These are phyloP conservation scores for Arrhamphus sclerolepis DNA, from an alignment of 2,797 vertebrate species.

Conservation along the genomic window DNA sequence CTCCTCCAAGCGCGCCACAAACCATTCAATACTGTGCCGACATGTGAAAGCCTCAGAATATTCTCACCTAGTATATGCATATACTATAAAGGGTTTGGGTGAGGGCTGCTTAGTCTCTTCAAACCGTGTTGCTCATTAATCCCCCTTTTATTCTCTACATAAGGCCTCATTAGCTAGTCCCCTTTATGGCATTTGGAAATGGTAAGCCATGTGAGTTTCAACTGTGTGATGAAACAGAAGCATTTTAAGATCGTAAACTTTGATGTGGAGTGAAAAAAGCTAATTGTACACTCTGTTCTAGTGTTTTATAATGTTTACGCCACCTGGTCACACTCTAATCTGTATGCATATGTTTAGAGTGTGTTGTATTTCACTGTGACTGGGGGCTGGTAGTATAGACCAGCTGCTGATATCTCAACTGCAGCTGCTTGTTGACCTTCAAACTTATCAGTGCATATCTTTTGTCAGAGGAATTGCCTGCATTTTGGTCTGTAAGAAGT, in stretches of 20 bases:
- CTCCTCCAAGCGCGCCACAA: slow-evolving; percentile 74
- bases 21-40: slow-evolving; percentile 77
- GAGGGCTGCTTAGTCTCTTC: slow-evolving; percentile 53
- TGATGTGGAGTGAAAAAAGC: slow-evolving; percentile 57
- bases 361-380: slow-evolving; percentile 37
- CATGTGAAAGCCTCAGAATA: slow-evolving; percentile 70
- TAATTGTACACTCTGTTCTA: slow-evolving; percentile 51
- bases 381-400: slow-evolving; percentile 33
- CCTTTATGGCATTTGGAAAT: slow-evolving; percentile 56
- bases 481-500: slow-evolving; percentile 73
- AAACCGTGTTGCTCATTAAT: slow-evolving; percentile 71
- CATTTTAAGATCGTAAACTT: slow-evolving; percentile 61
- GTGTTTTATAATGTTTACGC: slow-evolving; percentile 57
- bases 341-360: slow-evolving; percentile 31
- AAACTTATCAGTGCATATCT: slow-evolving; percentile 78
- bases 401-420: slow-evolving; percentile 67
- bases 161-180: slow-evolving; percentile 65
- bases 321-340: slow-evolving; percentile 54
- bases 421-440: slow-evolving; percentile 81
- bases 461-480: slow-evolving; percentile 72
- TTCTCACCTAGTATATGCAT: slow-evolving; percentile 70
- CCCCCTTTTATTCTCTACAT: slow-evolving; percentile 68
- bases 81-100: slow-evolving; percentile 53
- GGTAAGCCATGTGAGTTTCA: slow-evolving; percentile 59
- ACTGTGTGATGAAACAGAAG: slow-evolving; percentile 56